A percentile compares a stretch with the other conserved stretches of the same genome.
Evolutionary conservation across 2,113 vertebrate species (phyloP).

Genomic region (Elaphurus davidianus): DNA sequence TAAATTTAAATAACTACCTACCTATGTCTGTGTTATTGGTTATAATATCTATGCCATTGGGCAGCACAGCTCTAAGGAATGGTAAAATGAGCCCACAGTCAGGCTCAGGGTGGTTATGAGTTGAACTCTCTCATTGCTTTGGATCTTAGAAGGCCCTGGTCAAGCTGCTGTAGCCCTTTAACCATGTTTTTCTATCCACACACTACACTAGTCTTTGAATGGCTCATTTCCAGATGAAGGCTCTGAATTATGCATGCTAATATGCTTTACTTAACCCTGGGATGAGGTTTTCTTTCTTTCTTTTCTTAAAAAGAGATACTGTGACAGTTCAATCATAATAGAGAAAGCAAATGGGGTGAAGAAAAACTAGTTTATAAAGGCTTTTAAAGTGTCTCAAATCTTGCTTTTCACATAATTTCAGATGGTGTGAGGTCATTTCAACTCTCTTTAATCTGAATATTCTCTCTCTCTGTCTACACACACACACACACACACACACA

Average conservation of each 20-base stretch:
- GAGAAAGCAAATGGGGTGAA: constrained; percentile 74
- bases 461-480: not conserved
- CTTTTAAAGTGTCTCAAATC: constrained; percentile 69
- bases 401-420: constrained; percentile 61
- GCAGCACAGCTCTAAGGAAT: not conserved
- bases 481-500: not conserved
- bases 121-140: not conserved
- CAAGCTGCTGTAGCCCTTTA: not conserved
- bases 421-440: constrained; percentile 62
- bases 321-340: constrained; percentile 74
- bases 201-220: not conserved
- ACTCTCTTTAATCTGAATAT: not conserved
- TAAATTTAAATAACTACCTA: not conserved
- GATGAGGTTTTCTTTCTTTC: constrained; percentile 18
- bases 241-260: constrained; percentile 80
- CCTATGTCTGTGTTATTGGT: not conserved
- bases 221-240: constrained; percentile 62
- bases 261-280: constrained; percentile 79
- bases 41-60: not conserved
- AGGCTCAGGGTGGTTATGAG: not conserved
- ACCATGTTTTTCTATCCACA: not conserved
- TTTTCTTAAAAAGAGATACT: constrained; percentile 36
- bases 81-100: not conserved
- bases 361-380: constrained; percentile 76
- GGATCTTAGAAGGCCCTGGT: not conserved